Conservation (phyloP, 2,797 vertebrate species). For the Pangasius sanitwongsei region DNA sequence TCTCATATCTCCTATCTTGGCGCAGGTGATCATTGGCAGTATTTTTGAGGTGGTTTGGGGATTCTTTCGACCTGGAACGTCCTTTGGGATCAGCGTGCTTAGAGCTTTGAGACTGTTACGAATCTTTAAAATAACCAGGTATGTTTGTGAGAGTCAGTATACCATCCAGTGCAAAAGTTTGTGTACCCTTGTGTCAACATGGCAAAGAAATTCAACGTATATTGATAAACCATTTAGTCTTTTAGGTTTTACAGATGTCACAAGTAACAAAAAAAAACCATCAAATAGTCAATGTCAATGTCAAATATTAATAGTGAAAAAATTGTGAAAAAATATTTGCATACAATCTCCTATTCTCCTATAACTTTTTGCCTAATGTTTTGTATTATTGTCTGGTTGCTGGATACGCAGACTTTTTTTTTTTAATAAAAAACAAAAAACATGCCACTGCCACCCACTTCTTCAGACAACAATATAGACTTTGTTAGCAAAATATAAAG, state of each 20-base stretch:
- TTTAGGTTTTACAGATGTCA: neutral
- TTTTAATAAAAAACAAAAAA: too few relatives aligned
- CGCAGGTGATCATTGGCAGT: constrained; percentile 95
- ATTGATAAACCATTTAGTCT: neutral
- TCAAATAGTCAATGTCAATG: neutral
- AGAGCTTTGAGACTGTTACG: constrained; percentile 91
- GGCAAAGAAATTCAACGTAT: neutral
- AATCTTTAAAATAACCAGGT: constrained; percentile 99
- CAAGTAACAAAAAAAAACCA: neutral
- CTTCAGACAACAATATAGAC: neutral
- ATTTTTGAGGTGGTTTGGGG: constrained; percentile 99
- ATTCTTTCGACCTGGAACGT: constrained; percentile 95
- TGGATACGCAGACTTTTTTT: neutral
- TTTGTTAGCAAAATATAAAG: neutral
- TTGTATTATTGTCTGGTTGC: neutral
- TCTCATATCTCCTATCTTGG: constrained; percentile 20
- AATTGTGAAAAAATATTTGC: neutral
- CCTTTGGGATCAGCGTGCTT: constrained; percentile 96
- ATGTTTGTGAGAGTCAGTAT: constrained; percentile 56
- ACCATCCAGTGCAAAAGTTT: neutral
- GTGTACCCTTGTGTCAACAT: neutral
- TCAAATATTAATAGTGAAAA: neutral
- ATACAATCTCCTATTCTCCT: neutral
- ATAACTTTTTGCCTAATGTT: neutral
- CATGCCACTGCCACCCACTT: neutral